Evolutionary conservation across 2,888 invertebrate species (phyloP).

Genomic region (Tinea semifulvella): DNA sequence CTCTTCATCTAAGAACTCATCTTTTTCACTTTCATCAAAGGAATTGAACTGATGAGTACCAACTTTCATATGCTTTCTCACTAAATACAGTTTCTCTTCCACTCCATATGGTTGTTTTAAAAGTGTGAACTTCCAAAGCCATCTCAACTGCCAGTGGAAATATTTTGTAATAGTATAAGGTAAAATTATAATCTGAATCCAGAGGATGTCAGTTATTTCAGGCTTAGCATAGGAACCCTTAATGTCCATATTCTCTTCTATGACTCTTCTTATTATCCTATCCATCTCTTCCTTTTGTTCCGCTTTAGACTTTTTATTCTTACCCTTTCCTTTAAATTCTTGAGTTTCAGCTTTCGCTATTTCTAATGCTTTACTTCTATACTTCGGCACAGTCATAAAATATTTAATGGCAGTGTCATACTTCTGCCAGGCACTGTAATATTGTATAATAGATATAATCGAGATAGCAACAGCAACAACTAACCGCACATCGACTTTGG

Average conservation of each 20-base stretch:
- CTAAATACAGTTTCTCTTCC: slow-evolving; percentile 86
- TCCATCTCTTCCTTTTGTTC: slow-evolving; percentile 83
- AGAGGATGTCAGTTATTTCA: slow-evolving; percentile 77
- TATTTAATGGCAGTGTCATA: slow-evolving; percentile 88
- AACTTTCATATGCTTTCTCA: slow-evolving; percentile 79
- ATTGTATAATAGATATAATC: slow-evolving; percentile 86
- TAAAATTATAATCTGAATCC: slow-evolving; percentile 82
- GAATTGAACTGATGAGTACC: slow-evolving; percentile 77
- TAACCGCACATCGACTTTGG: slow-evolving; percentile 90
- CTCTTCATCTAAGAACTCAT: slow-evolving; percentile 76
- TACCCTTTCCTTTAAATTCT: slow-evolving; percentile 63
- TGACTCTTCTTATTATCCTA: slow-evolving; percentile 78
- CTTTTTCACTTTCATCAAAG: slow-evolving; percentile 77
- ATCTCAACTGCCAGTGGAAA: slow-evolving; percentile 77
- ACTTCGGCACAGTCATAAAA: slow-evolving; percentile 87
- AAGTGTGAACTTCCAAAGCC: slow-evolving; percentile 85
- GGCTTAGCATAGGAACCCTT: slow-evolving; percentile 93
- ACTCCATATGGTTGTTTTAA: slow-evolving; percentile 78
- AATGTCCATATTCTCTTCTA: slow-evolving; percentile 94
- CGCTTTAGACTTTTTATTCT: slow-evolving; percentile 65
- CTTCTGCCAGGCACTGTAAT: slow-evolving; percentile 80
- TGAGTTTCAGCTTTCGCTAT: slow-evolving; percentile 69
- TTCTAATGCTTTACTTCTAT: slow-evolving; percentile 80
- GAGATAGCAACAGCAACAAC: slow-evolving; percentile 87
- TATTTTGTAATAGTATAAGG: slow-evolving; percentile 80